Conservation (phyloP, 2,797 vertebrate species). For the Sparidentex hasta region DNA sequence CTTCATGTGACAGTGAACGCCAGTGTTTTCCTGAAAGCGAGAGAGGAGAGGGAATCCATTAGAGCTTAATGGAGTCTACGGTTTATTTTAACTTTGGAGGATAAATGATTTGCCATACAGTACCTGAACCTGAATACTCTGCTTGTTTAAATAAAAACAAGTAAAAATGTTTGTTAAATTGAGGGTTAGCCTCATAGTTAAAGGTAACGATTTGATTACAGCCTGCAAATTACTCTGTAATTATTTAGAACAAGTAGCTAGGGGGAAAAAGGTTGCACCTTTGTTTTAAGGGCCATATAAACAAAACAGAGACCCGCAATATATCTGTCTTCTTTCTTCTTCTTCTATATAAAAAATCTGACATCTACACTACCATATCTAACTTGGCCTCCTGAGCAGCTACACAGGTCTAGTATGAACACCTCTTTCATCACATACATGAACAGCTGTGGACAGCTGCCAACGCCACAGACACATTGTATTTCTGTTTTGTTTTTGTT, state of each 20-base stretch:
- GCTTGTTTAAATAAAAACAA: not conserved
- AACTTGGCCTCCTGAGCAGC: not conserved
- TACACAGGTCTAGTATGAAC: too few relatives aligned
- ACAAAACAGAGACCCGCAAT: not conserved
- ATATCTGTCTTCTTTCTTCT: not conserved
- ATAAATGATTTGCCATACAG: not conserved
- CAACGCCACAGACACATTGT: too few relatives aligned
- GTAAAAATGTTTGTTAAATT: not conserved
- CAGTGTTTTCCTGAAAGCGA: constrained; percentile 18
- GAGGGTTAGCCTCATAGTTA: not conserved
- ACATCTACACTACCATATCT: not conserved
- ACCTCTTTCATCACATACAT: too few relatives aligned
- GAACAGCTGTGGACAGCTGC: too few relatives aligned
- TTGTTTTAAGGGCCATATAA: too few relatives aligned
- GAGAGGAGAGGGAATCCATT: not conserved
- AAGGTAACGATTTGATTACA: not conserved
- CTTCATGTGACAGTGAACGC: constrained; percentile 29
- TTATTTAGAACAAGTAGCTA: too few relatives aligned
- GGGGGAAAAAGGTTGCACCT: too few relatives aligned
- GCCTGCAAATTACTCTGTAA: not conserved
- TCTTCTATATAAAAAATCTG: not conserved
- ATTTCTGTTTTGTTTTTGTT: too few relatives aligned
- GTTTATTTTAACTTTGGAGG: constrained; percentile 26
- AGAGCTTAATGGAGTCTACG: constrained; percentile 3
- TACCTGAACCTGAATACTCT: not conserved